phyloP scores from a whole-genome alignment of 2,797 vertebrate genomes.

The Coracias cyanogaster region DNA sequence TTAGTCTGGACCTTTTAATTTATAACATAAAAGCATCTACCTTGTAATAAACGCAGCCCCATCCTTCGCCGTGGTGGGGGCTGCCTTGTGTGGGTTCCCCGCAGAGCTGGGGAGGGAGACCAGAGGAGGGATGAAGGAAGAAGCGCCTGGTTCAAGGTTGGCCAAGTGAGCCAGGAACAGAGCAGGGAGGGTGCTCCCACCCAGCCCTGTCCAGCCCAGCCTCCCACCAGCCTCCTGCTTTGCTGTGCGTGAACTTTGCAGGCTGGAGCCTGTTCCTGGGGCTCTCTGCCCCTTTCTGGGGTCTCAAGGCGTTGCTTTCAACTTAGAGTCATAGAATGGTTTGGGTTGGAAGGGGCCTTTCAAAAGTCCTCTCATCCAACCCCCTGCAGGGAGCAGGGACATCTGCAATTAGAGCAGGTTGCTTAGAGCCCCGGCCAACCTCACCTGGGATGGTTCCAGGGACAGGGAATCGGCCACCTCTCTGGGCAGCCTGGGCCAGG shows the following conservation, averaged over 20 bases:
- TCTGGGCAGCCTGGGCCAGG: background rate
- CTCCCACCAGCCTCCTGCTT: background rate
- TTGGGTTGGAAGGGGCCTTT: background rate
- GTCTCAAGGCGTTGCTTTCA: accelerated
- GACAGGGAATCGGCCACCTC: background rate
- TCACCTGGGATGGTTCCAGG: background rate
- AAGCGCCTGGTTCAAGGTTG: background rate
- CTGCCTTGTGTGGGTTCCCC: background rate
- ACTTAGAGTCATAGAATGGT: too few species aligned
- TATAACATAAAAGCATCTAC: background rate
- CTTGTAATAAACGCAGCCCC: background rate
- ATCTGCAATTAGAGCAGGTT: background rate
- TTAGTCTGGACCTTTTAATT: background rate
- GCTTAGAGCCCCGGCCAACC: background rate
- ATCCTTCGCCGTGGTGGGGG: background rate
- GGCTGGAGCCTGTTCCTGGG: background rate
- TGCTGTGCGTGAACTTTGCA: background rate
- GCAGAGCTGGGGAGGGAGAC: background rate
- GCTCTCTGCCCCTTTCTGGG: background rate
- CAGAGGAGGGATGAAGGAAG: background rate
- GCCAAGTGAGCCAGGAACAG: accelerated
- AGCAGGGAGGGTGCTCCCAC: background rate
- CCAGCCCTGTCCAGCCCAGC: background rate
- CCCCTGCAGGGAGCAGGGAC: background rate
- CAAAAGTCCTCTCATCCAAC: background rate